These are phyloP conservation scores for Ibidorhyncha struthersii DNA, from an alignment of 2,113 vertebrate species.

Conservation along the genomic window DNA sequence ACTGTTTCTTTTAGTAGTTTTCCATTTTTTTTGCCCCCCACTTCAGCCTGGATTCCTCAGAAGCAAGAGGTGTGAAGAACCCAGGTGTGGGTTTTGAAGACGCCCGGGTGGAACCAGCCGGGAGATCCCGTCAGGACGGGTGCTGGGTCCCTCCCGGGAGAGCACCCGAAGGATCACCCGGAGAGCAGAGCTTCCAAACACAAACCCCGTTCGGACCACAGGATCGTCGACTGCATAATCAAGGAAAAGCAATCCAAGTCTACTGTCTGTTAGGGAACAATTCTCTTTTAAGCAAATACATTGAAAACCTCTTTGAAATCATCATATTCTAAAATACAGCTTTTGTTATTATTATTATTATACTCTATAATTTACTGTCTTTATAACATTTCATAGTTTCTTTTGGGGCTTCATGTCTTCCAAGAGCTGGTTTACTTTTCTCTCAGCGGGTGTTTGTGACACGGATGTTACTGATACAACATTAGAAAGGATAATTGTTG, in stretches of 20 bases:
- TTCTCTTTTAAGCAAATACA: neutral
- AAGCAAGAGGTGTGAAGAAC: conserved; percentile 45
- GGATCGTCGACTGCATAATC: neutral
- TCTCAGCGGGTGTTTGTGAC: neutral
- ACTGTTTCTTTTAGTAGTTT: neutral
- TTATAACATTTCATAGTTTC: neutral
- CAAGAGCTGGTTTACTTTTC: neutral
- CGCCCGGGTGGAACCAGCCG: conserved; percentile 59
- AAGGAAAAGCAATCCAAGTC: neutral
- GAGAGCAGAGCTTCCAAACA: neutral
- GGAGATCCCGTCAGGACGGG: neutral
- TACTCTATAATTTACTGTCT: neutral
- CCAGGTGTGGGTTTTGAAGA: conserved; percentile 55
- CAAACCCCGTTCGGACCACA: neutral
- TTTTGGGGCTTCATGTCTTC: neutral
- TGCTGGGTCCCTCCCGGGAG: neutral
- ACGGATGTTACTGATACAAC: neutral
- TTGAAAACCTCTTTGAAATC: neutral
- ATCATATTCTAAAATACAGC: neutral
- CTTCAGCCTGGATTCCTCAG: neutral
- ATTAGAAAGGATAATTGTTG: neutral
- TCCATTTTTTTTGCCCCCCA: neutral
- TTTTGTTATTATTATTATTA: neutral
- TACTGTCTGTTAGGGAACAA: neutral
- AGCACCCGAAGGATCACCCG: neutral